phyloP scores from a whole-genome alignment of 2,113 vertebrate genomes.

The Garra rufa region DNA sequence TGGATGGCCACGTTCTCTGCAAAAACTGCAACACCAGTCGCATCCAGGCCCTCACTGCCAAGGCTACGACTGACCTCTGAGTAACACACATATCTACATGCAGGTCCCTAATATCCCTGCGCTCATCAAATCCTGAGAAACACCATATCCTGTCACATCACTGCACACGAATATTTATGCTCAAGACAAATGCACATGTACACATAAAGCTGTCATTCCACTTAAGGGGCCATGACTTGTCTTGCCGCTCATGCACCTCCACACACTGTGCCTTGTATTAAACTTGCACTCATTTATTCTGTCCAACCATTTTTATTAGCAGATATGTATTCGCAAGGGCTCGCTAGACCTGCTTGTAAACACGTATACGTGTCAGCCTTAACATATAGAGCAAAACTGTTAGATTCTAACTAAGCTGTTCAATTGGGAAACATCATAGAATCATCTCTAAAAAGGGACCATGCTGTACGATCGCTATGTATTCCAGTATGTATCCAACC shows the following conservation, averaged over 20 bases:
- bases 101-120: slow-evolving; percentile 60
- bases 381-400: background rate
- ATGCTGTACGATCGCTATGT: background rate
- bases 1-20: slow-evolving; percentile 97
- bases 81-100: slow-evolving; percentile 44
- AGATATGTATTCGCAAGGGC: background rate
- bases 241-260: background rate
- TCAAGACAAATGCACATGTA: slow-evolving; percentile 39
- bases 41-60: slow-evolving; percentile 95
- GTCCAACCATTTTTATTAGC: background rate
- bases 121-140: background rate
- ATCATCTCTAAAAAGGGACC: slow-evolving; percentile 34
- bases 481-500: slow-evolving; percentile 9
- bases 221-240: background rate
- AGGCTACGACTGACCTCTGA: slow-evolving; percentile 98
- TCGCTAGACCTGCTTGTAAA: background rate
- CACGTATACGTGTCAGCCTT: background rate
- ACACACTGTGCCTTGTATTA: slow-evolving; percentile 23
- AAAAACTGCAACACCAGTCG: slow-evolving; percentile 94
- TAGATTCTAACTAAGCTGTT: slow-evolving; percentile 10
- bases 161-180: slow-evolving; percentile 52
- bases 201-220: slow-evolving; percentile 31
- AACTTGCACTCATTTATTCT: slow-evolving; percentile 11
- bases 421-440: slow-evolving; percentile 17
- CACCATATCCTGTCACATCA: slow-evolving; percentile 42